These are phyloP conservation scores for Drosophila auraria DNA, from an alignment of 1,140 invertebrate genomes.

Conservation along the genomic window DNA sequence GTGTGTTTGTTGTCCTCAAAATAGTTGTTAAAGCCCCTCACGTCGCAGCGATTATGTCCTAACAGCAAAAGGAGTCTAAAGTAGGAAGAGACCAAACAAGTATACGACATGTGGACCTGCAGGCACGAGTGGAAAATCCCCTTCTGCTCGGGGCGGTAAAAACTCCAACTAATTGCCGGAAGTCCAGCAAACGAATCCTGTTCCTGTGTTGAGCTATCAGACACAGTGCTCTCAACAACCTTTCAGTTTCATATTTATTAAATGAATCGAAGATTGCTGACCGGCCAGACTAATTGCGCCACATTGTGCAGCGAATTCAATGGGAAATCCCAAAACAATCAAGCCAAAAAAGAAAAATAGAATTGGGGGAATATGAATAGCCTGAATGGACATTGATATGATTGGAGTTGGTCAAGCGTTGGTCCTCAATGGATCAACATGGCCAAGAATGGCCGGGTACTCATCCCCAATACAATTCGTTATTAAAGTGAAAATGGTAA, in stretches of 20 bases:
- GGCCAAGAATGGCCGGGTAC: background rate
- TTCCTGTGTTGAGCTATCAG: conserved; percentile 9
- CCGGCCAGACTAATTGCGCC: conserved; percentile 59
- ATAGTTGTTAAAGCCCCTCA: conserved; percentile 35
- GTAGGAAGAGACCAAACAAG: conserved; percentile 45
- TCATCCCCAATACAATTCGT: background rate
- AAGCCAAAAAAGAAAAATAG: conserved; percentile 18
- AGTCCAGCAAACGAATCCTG: conserved; percentile 52
- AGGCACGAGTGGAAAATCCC: conserved; percentile 45
- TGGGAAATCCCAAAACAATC: conserved; percentile 72
- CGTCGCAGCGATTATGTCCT: conserved; percentile 38
- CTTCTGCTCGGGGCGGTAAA: conserved; percentile 27
- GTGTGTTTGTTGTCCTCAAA: conserved; percentile 1
- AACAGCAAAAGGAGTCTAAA: conserved; percentile 3
- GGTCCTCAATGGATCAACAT: background rate
- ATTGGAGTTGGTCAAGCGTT: conserved; percentile 32
- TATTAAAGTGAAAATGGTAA: conserved; percentile 4
- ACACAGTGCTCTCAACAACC: conserved; percentile 39
- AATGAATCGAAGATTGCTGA: conserved; percentile 52
- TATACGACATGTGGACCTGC: conserved; percentile 68
- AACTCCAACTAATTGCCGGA: conserved; percentile 70
- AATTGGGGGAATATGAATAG: conserved; percentile 9
- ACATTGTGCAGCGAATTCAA: conserved; percentile 64
- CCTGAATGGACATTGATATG: conserved; percentile 34
- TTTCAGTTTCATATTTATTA: conserved; percentile 71